Base-by-base conservation (phyloP, 1,140 invertebrate genomes). In the Orius insidiosus region DNA sequence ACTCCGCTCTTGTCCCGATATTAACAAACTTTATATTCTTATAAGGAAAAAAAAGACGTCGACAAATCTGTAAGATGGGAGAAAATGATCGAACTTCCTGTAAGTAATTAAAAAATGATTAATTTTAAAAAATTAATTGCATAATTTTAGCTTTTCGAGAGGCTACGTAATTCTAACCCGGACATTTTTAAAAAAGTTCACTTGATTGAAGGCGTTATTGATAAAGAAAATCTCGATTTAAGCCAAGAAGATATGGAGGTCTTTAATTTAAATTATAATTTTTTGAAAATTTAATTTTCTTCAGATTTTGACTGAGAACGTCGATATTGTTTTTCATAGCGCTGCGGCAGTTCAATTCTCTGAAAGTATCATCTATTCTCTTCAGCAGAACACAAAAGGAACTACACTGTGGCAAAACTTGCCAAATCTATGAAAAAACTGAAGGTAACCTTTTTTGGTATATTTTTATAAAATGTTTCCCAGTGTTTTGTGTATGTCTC, bases 1-100 rank as follows among this genome's bases (percentile, higher is more conserved):
- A 11, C 65, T 92, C 11, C 67, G 84, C 49, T 74, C 66, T 32
- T 82, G 80, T 60, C 74, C 76, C 13, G 70, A 73, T 24, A 53
- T 90, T 10, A 66, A 72, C 32, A 75, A 63, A 74, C 93, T 41
- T n/a, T 90, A 77, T 55, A 57, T 85, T 14, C 64, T 87, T 18
- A 70, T 87, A 52, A 66, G 84, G 76, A 76, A 30, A 80, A 82
- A 57, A 31, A 16, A 24, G 41, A 18, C 2, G 30, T 30, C 8
- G 2, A 18, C 6, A 30, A 13, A 2, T 9, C 7, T 3, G 11
- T 3, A 30, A 18, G 40, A 42, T 42, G 40, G 40, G 3, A 24
- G n/a, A 5, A 42, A 8, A 42, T 42, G 7, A 42, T 11, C 9
- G 8, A 8, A 7, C 11, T 42, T 19, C 18, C 40, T 11, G 40